Conservation (phyloP, 2,888 invertebrate species). For the Zaprionus obscuricornis region DNA sequence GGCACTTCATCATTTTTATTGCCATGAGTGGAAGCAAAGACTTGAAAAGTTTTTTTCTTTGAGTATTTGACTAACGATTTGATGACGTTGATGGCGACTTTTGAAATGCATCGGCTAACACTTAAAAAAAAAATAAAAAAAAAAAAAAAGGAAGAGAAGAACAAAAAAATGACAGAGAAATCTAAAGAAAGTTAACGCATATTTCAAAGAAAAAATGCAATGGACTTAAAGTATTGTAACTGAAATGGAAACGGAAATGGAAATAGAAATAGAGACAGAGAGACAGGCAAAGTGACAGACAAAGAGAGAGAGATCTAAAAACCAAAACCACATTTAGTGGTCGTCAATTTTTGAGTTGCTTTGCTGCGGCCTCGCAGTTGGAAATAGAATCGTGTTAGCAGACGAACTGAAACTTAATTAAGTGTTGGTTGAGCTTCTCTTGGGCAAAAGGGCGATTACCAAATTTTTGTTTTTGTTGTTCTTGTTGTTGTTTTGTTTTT, state of each 20-base stretch:
- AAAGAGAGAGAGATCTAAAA: no score
- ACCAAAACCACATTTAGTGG: neutral
- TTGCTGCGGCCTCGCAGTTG: neutral
- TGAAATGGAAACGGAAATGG: conserved; percentile 4
- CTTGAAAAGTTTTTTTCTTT: conserved; percentile 28
- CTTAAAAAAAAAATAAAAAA: neutral
- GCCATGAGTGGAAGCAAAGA: conserved; percentile 41
- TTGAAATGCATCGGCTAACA: conserved; percentile 49
- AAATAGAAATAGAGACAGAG: conserved; percentile 59
- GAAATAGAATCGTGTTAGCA: conserved; percentile 29
- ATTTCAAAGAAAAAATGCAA: conserved; percentile 46
- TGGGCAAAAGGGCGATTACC: conserved; percentile 9
- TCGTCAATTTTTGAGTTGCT: no score
- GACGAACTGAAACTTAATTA: conserved; percentile 65
- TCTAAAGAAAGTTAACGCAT: conserved; percentile 34
- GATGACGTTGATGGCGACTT: conserved; percentile 71
- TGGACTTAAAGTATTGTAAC: conserved; percentile 46
- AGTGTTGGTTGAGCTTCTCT: conserved; percentile 47
- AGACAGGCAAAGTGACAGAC: no score
- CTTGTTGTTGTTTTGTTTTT: conserved; percentile 45
- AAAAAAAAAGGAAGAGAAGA: conserved; percentile 9
- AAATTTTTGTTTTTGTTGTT: conserved; percentile 27
- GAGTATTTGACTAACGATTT: conserved; percentile 73
- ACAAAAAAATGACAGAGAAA: conserved; percentile 15
- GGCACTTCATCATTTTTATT: conserved; percentile 77